phyloP scores from a whole-genome alignment of 1,140 invertebrate genomes.

The Drosophila ercepeae region DNA sequence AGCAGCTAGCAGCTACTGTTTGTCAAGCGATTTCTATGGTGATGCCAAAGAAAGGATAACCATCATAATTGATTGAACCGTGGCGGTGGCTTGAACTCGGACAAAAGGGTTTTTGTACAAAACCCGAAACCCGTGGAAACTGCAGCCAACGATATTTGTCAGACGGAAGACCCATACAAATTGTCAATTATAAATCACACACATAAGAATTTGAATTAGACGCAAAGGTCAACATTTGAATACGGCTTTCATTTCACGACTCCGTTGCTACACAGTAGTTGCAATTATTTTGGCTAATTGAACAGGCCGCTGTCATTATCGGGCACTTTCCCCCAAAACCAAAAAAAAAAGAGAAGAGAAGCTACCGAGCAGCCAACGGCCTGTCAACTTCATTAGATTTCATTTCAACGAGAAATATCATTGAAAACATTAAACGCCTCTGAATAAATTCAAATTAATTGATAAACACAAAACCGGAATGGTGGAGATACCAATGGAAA shows the following conservation, averaged over 20 bases:
- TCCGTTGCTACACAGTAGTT: not conserved
- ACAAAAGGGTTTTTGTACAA: conserved; percentile 26
- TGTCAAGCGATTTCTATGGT: conserved; percentile 47
- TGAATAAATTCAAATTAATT: conserved; percentile 82
- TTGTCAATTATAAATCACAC: conserved; percentile 34
- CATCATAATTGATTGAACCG: conserved; percentile 43
- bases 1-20: conserved; percentile 62
- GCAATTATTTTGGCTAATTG: conserved; percentile 43
- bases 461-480: conserved; percentile 64
- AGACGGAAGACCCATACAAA: conserved; percentile 16
- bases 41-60: conserved; percentile 26
- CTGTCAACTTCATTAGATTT: conserved; percentile 67
- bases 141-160: not conserved
- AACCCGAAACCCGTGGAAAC: conserved; percentile 7
- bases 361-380: conserved; percentile 42
- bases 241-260: conserved; percentile 20
- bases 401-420: conserved; percentile 58
- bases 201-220: conserved; percentile 32
- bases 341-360: conserved; percentile 10
- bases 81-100: conserved; percentile 18
- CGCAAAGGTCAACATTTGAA: conserved; percentile 1
- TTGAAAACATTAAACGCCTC: conserved; percentile 76
- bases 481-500: conserved; percentile 5
- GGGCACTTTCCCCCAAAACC: conserved; percentile 35
- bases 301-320: conserved; percentile 38